Evolutionary conservation across 1,140 invertebrate species (phyloP).

Genomic region (Micrasema minimum): DNA sequence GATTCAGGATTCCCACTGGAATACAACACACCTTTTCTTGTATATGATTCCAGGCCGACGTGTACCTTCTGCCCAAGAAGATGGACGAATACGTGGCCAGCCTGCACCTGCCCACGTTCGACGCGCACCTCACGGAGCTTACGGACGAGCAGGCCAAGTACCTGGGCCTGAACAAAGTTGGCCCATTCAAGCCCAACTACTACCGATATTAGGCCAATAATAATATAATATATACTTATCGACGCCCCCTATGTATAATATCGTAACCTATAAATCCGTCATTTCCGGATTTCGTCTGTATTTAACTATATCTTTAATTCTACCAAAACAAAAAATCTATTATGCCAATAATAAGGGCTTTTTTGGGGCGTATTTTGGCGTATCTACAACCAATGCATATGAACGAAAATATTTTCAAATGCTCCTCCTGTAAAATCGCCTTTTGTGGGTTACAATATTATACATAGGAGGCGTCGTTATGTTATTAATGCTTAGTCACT

Average conservation of each 20-base stretch:
- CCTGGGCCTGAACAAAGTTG: slow-evolving; percentile 95
- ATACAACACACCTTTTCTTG: not conserved
- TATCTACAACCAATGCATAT: too few relatives aligned
- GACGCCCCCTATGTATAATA: too few relatives aligned
- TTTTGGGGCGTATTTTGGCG: not conserved
- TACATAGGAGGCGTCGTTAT: too few relatives aligned
- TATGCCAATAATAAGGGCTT: too few relatives aligned
- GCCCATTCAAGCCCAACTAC: slow-evolving; percentile 98
- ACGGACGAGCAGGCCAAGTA: slow-evolving; percentile 98
- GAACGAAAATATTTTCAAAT: too few relatives aligned
- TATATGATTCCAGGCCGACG: slow-evolving; percentile 76
- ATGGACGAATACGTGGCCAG: slow-evolving; percentile 99
- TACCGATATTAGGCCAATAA: slow-evolving; percentile 85
- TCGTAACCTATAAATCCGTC: too few relatives aligned
- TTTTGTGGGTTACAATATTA: too few relatives aligned
- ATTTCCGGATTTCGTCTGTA: not conserved
- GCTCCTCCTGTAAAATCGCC: too few relatives aligned
- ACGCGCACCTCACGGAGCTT: slow-evolving; percentile 95
- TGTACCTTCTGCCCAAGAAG: slow-evolving; percentile 97
- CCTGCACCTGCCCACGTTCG: slow-evolving; percentile 95
- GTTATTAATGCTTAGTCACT: too few relatives aligned
- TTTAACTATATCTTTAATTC: too few relatives aligned
- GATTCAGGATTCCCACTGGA: too few relatives aligned
- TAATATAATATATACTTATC: not conserved
- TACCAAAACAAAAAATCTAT: too few relatives aligned